Conservation (phyloP, 2,797 vertebrate genomes). For the Lindbergichthys nudifrons region DNA sequence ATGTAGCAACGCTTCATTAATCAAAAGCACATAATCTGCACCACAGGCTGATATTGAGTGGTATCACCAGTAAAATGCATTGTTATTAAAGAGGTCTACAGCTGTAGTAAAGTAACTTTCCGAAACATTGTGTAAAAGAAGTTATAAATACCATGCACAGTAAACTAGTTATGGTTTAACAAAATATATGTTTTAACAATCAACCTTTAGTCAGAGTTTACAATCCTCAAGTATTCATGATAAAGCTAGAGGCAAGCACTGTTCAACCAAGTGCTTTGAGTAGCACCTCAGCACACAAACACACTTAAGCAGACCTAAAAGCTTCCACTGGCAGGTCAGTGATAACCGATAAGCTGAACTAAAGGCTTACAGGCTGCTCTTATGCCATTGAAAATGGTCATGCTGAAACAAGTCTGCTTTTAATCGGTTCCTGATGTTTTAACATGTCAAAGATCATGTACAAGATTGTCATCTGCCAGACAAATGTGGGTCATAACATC, state of each 20-base stretch:
- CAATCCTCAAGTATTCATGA: background rate
- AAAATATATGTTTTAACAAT: conserved; percentile 4
- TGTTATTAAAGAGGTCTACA: background rate
- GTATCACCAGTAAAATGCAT: background rate
- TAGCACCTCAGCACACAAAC: conserved; percentile 14
- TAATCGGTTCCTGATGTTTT: conserved; percentile 13
- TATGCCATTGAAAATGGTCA: background rate
- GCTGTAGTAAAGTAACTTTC: background rate
- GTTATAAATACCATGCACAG: background rate
- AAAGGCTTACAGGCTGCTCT: background rate
- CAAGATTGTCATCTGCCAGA: background rate
- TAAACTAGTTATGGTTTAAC: conserved; percentile 16
- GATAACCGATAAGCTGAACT: background rate
- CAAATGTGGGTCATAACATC: background rate
- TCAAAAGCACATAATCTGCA: background rate
- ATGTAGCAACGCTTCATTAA: background rate
- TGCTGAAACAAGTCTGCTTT: background rate
- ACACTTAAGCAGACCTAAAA: too few relatives aligned
- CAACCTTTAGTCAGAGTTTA: conserved; percentile 46
- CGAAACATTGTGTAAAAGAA: background rate
- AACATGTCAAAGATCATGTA: background rate
- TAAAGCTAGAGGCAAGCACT: background rate
- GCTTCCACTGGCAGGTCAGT: background rate
- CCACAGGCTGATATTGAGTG: background rate
- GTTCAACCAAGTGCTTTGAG: background rate